A percentile compares a stretch with the other conserved stretches of the same genome.
These are phyloP conservation scores for Brevimyrus niger DNA, from an alignment of 2,113 vertebrate species.

Conservation along the genomic window DNA sequence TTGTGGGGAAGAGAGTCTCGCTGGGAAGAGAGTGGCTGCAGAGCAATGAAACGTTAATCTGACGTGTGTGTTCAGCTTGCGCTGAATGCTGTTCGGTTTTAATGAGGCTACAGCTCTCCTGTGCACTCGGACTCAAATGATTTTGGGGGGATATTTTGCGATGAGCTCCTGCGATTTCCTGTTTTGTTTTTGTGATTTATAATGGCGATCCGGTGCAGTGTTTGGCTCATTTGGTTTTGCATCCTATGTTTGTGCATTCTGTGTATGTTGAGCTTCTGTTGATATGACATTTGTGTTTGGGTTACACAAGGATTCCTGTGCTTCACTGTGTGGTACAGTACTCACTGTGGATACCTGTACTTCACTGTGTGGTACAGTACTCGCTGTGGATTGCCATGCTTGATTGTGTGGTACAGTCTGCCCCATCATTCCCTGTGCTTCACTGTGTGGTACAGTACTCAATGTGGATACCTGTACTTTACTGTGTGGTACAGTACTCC, in stretches of 20 bases:
- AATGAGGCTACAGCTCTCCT: background rate
- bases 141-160: background rate
- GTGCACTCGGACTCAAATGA: background rate
- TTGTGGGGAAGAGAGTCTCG: background rate
- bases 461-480: background rate
- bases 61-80: background rate
- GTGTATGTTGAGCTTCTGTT: background rate
- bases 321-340: background rate
- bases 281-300: background rate
- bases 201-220: background rate
- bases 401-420: background rate
- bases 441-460: background rate
- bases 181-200: background rate
- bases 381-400: background rate
- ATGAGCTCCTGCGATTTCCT: background rate
- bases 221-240: background rate
- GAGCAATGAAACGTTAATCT: background rate
- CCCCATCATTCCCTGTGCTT: background rate
- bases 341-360: background rate
- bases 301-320: background rate
- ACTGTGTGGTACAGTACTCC: background rate
- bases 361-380: background rate
- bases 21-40: background rate
- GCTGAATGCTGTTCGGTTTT: background rate
- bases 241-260: background rate